A percentile compares a stretch with the other conserved stretches of the same genome.
These are phyloP conservation scores for Odocoileus virginianus DNA, from an alignment of 2,113 vertebrate species.

Conservation along the genomic window DNA sequence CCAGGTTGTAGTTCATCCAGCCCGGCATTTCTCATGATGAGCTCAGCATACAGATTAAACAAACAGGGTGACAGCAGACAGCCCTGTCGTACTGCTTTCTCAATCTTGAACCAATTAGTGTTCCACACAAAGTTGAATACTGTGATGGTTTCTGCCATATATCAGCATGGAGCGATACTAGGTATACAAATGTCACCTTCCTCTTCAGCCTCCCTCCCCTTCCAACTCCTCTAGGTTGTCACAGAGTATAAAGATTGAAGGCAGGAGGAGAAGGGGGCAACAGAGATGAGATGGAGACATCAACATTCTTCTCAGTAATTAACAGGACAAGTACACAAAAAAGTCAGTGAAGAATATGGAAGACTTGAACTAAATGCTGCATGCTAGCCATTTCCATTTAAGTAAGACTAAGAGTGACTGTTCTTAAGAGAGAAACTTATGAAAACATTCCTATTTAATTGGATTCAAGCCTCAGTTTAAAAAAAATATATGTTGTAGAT, in stretches of 20 bases:
- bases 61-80: neutral
- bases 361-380: neutral
- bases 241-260: neutral
- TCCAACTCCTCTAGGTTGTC: neutral
- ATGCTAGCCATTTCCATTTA: conserved; percentile 27
- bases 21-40: neutral
- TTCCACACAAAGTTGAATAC: neutral
- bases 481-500: neutral
- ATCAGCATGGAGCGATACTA: neutral
- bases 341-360: neutral
- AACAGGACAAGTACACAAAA: neutral
- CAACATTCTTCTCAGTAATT: neutral
- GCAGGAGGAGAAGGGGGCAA: neutral
- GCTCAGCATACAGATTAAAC: neutral
- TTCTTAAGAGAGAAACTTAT: conserved; percentile 39
- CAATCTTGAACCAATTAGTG: neutral
- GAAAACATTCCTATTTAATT: conserved; percentile 48
- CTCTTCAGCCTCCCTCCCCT: neutral
- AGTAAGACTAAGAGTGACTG: conserved; percentile 3
- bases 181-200: neutral
- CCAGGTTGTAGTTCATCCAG: neutral
- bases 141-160: neutral
- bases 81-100: neutral
- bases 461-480: neutral
- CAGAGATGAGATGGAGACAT: neutral